Conservation (phyloP, 2,888 invertebrate genomes). For the Agriopis marginaria region DNA sequence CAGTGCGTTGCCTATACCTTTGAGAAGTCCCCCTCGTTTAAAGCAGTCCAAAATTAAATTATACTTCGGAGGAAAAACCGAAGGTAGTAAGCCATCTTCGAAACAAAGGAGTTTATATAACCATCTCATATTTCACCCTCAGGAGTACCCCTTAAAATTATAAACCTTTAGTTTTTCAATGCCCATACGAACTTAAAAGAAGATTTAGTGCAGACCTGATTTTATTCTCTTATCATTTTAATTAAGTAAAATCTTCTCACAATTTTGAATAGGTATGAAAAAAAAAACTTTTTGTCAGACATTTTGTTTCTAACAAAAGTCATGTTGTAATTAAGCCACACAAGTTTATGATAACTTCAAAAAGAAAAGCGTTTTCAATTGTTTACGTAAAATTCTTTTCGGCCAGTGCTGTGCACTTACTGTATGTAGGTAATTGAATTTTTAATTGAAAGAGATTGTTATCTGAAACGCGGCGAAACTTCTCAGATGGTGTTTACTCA, state of each 20-base stretch:
- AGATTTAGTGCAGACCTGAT: background rate
- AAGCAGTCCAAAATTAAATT: too few species aligned
- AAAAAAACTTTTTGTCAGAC: slow-evolving; percentile 4
- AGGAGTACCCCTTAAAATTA: background rate
- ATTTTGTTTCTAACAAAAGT: slow-evolving; percentile 22
- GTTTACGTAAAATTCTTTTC: slow-evolving; percentile 23
- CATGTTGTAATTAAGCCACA: slow-evolving; percentile 17
- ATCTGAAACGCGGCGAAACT: slow-evolving; percentile 58
- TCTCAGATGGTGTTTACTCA: slow-evolving; percentile 73
- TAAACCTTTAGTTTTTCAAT: background rate
- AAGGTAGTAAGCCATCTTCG: background rate
- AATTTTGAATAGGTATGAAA: background rate
- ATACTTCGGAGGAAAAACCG: too few species aligned
- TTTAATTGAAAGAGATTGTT: slow-evolving; percentile 59
- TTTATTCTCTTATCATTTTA: background rate
- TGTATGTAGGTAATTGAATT: slow-evolving; percentile 57
- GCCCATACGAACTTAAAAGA: background rate
- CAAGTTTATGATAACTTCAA: slow-evolving; percentile 8
- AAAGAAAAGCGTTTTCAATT: slow-evolving; percentile 31
- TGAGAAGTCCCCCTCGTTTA: too few species aligned
- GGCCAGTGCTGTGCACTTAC: slow-evolving; percentile 45
- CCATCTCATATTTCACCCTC: background rate
- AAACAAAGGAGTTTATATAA: background rate
- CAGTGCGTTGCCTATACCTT: too few species aligned
- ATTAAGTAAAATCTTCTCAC: slow-evolving; percentile 13